These are phyloP conservation scores for Drosophila quasianomalipes DNA, from an alignment of 2,888 invertebrate genomes.

Conservation along the genomic window DNA sequence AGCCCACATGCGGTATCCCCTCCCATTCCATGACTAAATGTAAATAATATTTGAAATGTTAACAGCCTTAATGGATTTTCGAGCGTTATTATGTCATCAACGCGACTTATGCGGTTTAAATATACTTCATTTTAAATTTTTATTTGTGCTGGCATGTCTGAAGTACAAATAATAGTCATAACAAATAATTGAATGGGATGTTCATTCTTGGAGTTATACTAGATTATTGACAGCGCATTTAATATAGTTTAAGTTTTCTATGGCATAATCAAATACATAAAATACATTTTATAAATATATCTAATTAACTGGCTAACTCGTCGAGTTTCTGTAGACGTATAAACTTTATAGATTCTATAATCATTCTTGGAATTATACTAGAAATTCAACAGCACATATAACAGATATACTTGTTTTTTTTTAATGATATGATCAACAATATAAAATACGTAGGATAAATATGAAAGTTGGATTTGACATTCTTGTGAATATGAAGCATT, in stretches of 20 bases:
- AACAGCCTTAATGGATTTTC: conserved; percentile 42
- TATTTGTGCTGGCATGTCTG: neutral
- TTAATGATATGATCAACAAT: neutral
- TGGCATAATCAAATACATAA: neutral
- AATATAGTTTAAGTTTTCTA: neutral
- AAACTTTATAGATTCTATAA: neutral
- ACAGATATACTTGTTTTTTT: neutral
- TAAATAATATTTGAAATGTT: conserved; percentile 45
- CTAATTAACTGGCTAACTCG: neutral
- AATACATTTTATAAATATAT: neutral
- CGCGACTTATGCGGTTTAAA: conserved; percentile 34
- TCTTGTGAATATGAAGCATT: neutral
- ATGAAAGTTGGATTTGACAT: neutral
- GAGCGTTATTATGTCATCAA: conserved; percentile 59
- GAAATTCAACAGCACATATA: neutral
- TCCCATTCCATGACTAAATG: conserved; percentile 32
- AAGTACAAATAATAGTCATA: too few species aligned
- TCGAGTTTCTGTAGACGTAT: neutral
- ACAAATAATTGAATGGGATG: neutral
- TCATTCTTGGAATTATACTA: neutral
- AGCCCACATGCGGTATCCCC: conserved; percentile 57
- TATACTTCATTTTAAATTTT: conserved; percentile 13
- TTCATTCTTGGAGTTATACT: neutral
- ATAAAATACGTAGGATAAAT: neutral
- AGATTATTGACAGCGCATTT: neutral